These are phyloP conservation scores for Myathropa florea DNA, from an alignment of 2,888 invertebrate genomes.

Conservation along the genomic window DNA sequence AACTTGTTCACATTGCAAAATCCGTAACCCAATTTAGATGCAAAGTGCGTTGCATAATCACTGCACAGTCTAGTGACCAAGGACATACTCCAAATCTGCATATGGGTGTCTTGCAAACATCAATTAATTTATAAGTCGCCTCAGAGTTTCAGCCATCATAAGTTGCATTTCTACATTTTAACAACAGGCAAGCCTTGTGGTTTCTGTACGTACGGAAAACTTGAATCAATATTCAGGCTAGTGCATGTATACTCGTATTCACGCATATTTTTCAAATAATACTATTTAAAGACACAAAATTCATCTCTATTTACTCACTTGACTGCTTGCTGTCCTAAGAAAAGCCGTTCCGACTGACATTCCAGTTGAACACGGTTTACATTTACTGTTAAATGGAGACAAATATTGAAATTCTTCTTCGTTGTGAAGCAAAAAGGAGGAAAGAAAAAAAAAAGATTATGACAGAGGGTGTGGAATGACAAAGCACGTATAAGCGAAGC, in stretches of 20 bases:
- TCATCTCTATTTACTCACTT: constrained; percentile 37
- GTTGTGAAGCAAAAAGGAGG: background rate
- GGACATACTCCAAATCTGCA: background rate
- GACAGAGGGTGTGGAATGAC: constrained; percentile 66
- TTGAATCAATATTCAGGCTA: background rate
- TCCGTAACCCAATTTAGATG: background rate
- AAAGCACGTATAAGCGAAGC: constrained; percentile 40
- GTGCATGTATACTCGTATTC: background rate
- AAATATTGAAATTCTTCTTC: constrained; percentile 61
- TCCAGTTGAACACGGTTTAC: constrained; percentile 28
- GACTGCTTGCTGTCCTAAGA: background rate
- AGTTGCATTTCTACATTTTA: background rate
- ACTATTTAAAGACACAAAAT: constrained; percentile 22
- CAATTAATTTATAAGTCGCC: no score
- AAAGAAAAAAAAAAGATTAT: constrained; percentile 31
- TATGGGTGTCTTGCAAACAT: background rate
- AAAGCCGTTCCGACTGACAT: constrained; percentile 26
- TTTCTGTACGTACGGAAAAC: no score
- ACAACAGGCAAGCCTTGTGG: background rate
- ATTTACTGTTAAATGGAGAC: constrained; percentile 49
- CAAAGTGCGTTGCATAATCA: background rate
- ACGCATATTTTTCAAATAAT: background rate
- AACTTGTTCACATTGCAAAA: background rate
- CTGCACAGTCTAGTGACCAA: background rate
- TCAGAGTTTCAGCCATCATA: no score